Evolutionary conservation across 2,888 invertebrate species (phyloP), one percentile per base, ranked within the genome.

Genomic region (Nycteola revayana): DNA sequence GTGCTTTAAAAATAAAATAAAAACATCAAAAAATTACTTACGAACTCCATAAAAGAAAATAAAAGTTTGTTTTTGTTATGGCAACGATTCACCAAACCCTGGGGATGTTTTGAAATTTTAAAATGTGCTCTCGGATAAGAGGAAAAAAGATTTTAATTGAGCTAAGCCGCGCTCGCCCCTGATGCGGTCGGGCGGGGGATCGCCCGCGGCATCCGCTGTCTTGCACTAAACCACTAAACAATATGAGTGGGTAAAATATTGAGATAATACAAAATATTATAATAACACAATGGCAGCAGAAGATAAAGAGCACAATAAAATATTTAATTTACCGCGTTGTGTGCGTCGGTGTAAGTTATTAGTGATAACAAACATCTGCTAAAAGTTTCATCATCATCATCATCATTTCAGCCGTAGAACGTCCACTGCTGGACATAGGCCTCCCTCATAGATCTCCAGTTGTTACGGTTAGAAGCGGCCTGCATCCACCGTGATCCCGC

Each of bases 141-240:
- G 66, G 60, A 75, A 57, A 74, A 74, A 74, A 69, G 47, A 65
- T 62, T 71, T 69, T 75, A 79, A 78, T 78, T 75, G 76, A 66
- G 78, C 74, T 81, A 75, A 83, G 70, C 66, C 54, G 66, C 66
- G 62, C 68, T 68, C 60, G 42, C 55, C 66, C 62, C 58, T 48
- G 49, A 28, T 43, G 44, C 37, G 42, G 42, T 40, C 39, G 49
- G 43, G 45, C 40, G 45, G 51, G 50, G 57, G 61, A 55, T 44
- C 32, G 61, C 62, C 56, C 34, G 47, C 25, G 60, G 62, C 58
- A 39, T 32, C 29, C 39, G 32, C 30, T 32, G 32, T 40, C 48
- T 48, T 38, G 49, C 45, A 42, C 51, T 58, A 42, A 42, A 39
- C 47, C 37, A 31, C 36, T 54, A 39, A 42, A 50, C 26, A 24